Conservation (phyloP, 2,113 vertebrate species). For the Bujurquina vittata region DNA sequence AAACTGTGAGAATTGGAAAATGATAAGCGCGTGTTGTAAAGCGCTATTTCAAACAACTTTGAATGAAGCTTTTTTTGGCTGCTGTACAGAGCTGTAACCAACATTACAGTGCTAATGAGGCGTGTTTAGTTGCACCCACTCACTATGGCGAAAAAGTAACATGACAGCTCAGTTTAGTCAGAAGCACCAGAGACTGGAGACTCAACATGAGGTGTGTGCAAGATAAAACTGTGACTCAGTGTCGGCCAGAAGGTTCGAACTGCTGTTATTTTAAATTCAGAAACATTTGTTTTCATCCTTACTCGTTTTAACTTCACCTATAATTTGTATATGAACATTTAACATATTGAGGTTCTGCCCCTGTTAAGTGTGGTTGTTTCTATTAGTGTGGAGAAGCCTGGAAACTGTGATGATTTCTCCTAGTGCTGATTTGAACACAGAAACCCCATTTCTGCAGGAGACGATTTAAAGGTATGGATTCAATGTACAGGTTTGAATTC, state of each 20-base stretch:
- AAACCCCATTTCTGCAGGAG: neutral
- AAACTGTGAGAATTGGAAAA: constrained; percentile 21
- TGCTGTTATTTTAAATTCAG: neutral
- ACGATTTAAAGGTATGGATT: neutral
- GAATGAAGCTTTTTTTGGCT: constrained; percentile 9
- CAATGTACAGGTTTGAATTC: neutral
- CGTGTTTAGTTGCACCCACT: constrained; percentile 23
- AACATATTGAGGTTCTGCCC: neutral
- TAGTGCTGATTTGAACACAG: neutral
- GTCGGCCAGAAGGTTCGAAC: neutral
- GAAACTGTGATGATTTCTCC: neutral
- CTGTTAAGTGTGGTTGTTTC: neutral
- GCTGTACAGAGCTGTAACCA: neutral
- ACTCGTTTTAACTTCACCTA: neutral
- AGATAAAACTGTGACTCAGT: neutral
- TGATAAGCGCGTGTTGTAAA: constrained; percentile 9
- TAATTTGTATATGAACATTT: neutral
- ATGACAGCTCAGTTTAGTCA: constrained; percentile 14
- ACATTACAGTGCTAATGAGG: constrained; percentile 19
- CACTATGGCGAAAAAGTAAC: neutral
- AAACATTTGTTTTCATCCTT: neutral
- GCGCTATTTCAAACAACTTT: constrained; percentile 20
- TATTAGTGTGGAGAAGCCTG: neutral
- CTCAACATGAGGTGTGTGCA: neutral
- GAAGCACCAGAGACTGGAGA: neutral